Evolutionary conservation across 2,797 vertebrate genomes (phyloP).

Genomic region (Cossypha polioptera): DNA sequence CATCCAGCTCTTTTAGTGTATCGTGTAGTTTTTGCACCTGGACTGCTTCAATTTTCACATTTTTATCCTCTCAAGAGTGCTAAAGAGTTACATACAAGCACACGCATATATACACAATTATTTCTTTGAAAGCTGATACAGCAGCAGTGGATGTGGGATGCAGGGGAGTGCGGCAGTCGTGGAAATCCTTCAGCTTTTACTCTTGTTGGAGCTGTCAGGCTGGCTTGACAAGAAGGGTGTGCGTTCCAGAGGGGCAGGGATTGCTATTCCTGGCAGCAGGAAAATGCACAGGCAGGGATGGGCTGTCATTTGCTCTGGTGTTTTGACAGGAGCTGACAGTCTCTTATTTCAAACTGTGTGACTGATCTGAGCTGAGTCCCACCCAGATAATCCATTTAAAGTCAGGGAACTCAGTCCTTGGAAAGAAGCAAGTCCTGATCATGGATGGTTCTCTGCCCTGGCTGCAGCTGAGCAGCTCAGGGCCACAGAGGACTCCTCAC

Average conservation of each 20-base stretch:
- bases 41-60: not conserved
- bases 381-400: not conserved
- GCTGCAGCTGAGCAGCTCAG: not conserved
- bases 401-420: rapidly evolving
- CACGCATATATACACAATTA: rapidly evolving
- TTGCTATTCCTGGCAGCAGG: not conserved
- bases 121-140: not conserved
- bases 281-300: not conserved
- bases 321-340: not conserved
- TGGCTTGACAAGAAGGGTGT: not conserved
- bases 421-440: not conserved
- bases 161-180: not conserved
- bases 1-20: rapidly evolving
- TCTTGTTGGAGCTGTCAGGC: not conserved
- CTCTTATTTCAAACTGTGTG: not conserved
- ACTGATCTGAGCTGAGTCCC: not conserved
- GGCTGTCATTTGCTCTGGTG: not conserved
- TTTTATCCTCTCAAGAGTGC: not conserved
- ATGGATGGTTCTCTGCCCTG: not conserved
- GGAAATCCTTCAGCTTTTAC: not conserved
- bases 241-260: not conserved
- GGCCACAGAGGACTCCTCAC: not conserved
- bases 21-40: not conserved
- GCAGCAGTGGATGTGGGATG: not conserved
- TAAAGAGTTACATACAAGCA: not conserved